Base-by-base conservation (phyloP, 2,888 invertebrate species). In the Scaptodrosophila latifasciaeformis region DNA sequence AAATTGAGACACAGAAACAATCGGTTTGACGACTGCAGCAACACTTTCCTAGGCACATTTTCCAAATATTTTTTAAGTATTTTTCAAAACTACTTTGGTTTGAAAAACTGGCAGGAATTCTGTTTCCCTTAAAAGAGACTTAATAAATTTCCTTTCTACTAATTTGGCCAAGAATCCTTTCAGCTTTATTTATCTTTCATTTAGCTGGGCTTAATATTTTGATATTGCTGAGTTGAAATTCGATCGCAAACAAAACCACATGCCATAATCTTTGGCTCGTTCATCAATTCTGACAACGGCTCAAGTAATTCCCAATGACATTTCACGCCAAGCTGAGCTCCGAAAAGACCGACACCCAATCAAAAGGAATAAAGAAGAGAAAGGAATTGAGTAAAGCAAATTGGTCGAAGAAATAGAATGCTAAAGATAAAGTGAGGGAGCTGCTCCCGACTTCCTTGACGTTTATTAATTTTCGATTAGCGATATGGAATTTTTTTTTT, bases 211-310 rank as follows among this genome's bases (percentile, higher is more conserved):
- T n/a, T n/a, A n/a, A n/a, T n/a, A n/a, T n/a, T n/a, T n/a, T n/a
- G n/a, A n/a, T n/a, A n/a, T n/a, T n/a, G n/a, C 24, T 7, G 24
- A 62, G 46, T 40, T 55, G 59, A 62, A 65, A 55, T 52, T 53
- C 58, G 40, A 47, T 42, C 37, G 12, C 13, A 3, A 9, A 1
- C 27, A 10, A 48, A 51, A 29, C 53, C 53, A 52, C 63, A 72
- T 70, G 75, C 65, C 71, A 75, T 47, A 71, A 63, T 64, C 79
- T 61, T 55, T 58, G 51, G 69, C 62, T 74, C 76, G 76, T 69
- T 79, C 72, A 74, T 74, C 72, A 74, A 76, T 57, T 76, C 64
- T 69, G 79, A 74, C 72, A 74, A 58, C 79, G 79, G 79, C 72
- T 76, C 69, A 69, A 56, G 76, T 74, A 74, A 74, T 74, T 76